Evolutionary conservation across 2,113 vertebrate genomes (phyloP), one percentile per base, ranked within the genome.

Genomic region (Cinclus mexicanus): DNA sequence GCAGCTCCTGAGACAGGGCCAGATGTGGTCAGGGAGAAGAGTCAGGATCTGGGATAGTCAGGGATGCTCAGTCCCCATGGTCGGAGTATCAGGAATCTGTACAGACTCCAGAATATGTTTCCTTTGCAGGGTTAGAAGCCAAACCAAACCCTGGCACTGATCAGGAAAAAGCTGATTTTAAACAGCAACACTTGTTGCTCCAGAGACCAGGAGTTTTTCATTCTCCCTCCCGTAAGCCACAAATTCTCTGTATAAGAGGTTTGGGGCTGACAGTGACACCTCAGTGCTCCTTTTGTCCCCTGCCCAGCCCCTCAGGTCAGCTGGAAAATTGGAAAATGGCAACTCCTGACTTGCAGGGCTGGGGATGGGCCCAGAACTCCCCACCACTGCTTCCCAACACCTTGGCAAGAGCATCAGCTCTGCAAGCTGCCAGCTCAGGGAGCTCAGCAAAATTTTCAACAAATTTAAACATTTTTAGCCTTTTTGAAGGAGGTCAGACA

Each of bases 41-140:
- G 46, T 4, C 29, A 13, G 10, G 2, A 4, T 4, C 42, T 67
- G 68, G 64, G 46, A 17, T 57, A 71, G 29, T 2, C 77, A 9
- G 10, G 16, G 12, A 11, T 26, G 53, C 20, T 14, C 41, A 12
- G 5, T 5, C 6, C 47, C 76, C 50, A 3, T 53, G 55, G 46
- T 28, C 6, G 7, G 44, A 23, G 3, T 6, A 2, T 20, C 44
- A 55, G 76, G 16, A 21, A 13, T 4, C 41, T 35, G 18, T 1
- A 5, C 3, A n/a, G 6, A 5, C 29, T 8, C 29, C 25, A 5
- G 7, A 3, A 18, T 29, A 8, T 5, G 1, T 12, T 4, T 44
- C 69, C 42, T 35, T 19, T 15, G 20, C 47, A 20, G 61, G 52
- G 20, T 12, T 3, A 12, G 50, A 50, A 69, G 55, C 22, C 46